These are phyloP conservation scores for Deroplatys truncata DNA, from an alignment of 2,888 invertebrate genomes.

Conservation along the genomic window DNA sequence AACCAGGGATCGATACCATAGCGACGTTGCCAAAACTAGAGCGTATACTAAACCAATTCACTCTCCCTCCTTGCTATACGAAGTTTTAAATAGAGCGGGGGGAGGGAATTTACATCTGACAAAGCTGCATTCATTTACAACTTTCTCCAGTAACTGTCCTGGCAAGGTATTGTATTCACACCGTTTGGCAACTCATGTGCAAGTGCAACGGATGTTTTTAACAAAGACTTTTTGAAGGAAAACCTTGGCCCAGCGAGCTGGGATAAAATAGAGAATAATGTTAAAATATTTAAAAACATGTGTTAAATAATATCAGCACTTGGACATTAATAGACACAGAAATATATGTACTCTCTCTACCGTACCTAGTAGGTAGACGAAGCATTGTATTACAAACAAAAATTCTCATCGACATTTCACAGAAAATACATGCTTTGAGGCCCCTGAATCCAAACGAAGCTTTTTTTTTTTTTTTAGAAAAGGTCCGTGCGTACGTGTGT, in stretches of 20 bases:
- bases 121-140: background rate
- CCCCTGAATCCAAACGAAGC: too few species aligned
- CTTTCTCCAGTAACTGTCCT: background rate
- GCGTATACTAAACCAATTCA: background rate
- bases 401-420: too few species aligned
- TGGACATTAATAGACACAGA: too few species aligned
- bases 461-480: too few species aligned
- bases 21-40: conserved; percentile 27
- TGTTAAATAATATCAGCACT: too few species aligned
- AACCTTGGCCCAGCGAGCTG: background rate
- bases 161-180: background rate
- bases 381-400: too few species aligned
- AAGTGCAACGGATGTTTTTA: background rate
- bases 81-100: background rate
- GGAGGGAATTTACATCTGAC: background rate
- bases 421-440: too few species aligned
- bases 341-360: too few species aligned
- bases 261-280: too few species aligned
- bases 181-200: background rate
- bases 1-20: conserved; percentile 24
- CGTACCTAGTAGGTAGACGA: too few species aligned
- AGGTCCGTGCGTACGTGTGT: too few species aligned
- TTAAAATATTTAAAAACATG: too few species aligned
- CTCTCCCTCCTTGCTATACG: background rate
- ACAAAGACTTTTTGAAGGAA: background rate